These are phyloP conservation scores for Emydura subglobosa DNA, from an alignment of 2,113 vertebrate genomes.

Conservation along the genomic window DNA sequence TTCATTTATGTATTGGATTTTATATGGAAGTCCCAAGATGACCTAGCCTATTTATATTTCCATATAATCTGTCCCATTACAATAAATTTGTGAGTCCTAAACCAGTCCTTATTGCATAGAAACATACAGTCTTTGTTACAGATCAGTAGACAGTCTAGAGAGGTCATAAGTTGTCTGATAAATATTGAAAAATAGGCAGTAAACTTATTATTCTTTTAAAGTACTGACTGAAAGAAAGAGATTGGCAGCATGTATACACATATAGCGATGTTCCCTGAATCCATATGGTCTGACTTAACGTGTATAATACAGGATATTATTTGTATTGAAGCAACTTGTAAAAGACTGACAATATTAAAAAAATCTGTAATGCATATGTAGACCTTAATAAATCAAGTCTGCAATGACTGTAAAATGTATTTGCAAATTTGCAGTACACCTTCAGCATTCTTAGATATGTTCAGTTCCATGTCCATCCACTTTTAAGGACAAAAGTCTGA, in stretches of 20 bases:
- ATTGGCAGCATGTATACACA: not conserved
- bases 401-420: rapidly evolving
- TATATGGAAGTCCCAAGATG: not conserved
- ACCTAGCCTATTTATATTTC: conserved; percentile 41
- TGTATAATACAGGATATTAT: not conserved
- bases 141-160: not conserved
- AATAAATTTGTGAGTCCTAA: conserved; percentile 45
- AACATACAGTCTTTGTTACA: not conserved
- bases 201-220: not conserved
- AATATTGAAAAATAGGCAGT: not conserved
- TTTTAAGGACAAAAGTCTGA: not conserved
- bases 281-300: not conserved
- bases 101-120: not conserved
- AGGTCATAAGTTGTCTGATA: not conserved
- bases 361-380: not conserved
- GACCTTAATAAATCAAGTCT: no score
- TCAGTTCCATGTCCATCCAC: not conserved
- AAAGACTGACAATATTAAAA: not conserved
- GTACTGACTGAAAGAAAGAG: not conserved
- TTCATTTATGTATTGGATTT: conserved; percentile 28
- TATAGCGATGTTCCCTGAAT: not conserved
- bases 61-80: conserved; percentile 5
- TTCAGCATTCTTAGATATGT: not conserved
- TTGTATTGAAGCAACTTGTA: not conserved
- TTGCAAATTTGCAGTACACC: not conserved